Evolutionary conservation across 2,113 vertebrate genomes (phyloP).

Genomic region (Ageneiosus marmoratus): DNA sequence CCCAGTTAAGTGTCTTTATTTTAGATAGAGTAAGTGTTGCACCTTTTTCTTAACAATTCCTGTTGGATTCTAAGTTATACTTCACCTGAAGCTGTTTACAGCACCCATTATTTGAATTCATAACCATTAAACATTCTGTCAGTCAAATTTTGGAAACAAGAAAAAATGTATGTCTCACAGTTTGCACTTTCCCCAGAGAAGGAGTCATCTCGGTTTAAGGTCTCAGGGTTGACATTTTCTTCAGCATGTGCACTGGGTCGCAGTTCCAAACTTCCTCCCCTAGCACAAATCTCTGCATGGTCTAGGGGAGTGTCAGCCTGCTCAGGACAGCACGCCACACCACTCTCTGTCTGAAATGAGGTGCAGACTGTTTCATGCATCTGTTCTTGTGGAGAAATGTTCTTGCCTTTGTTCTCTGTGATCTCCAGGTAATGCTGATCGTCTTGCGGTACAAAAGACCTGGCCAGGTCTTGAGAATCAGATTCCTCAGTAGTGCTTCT

Average conservation of each 20-base stretch:
- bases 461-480: slow-evolving; percentile 60
- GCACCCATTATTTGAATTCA: neutral
- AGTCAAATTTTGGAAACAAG: neutral
- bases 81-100: neutral
- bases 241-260: slow-evolving; percentile 52
- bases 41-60: neutral
- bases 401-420: slow-evolving; percentile 52
- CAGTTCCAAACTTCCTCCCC: slow-evolving; percentile 55
- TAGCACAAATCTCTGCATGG: slow-evolving; percentile 55
- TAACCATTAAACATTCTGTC: neutral
- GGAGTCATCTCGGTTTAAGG: slow-evolving; percentile 58
- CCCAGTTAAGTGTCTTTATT: neutral
- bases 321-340: slow-evolving; percentile 31
- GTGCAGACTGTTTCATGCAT: slow-evolving; percentile 51
- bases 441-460: slow-evolving; percentile 67
- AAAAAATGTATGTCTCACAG: slow-evolving; percentile 58
- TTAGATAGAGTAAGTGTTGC: neutral
- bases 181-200: slow-evolving; percentile 59
- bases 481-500: slow-evolving; percentile 55
- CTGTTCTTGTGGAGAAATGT: slow-evolving; percentile 58
- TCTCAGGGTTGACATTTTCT: slow-evolving; percentile 60
- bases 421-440: slow-evolving; percentile 70
- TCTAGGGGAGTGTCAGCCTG: slow-evolving; percentile 60
- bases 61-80: neutral
- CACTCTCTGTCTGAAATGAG: slow-evolving; percentile 35